Percentiles rank a stretch among this genome's conserved stretches.
Conservation (phyloP, 2,888 invertebrate species). For the Pantelozetes paolii region DNA sequence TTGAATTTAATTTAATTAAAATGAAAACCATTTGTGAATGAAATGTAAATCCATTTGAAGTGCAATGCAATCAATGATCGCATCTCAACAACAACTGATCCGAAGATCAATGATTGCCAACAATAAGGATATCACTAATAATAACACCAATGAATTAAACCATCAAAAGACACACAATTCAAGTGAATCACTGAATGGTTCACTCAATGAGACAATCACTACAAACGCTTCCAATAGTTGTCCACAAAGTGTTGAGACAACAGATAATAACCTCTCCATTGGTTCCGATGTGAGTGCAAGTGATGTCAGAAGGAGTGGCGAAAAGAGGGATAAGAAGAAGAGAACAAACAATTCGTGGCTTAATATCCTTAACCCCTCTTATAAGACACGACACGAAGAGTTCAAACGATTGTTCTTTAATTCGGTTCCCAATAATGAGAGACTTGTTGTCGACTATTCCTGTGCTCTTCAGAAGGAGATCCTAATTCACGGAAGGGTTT, state of each 20-base stretch:
- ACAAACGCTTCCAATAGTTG: background rate
- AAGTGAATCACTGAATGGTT: too few species aligned
- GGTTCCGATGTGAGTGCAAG: background rate
- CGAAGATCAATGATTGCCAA: too few species aligned
- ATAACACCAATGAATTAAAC: too few species aligned
- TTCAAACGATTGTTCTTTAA: conserved; percentile 74
- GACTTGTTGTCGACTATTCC: conserved; percentile 68
- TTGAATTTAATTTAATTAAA: too few species aligned
- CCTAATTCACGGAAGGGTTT: conserved; percentile 87
- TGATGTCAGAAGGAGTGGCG: conserved; percentile 1
- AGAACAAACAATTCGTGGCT: conserved; percentile 20
- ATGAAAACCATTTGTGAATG: too few species aligned
- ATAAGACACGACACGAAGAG: conserved; percentile 56
- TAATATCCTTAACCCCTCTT: conserved; percentile 24
- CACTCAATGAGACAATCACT: too few species aligned
- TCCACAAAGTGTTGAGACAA: background rate
- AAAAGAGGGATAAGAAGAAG: conserved; percentile 17
- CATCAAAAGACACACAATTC: too few species aligned
- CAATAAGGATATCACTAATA: too few species aligned
- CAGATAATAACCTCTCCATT: background rate
- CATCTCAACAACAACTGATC: conserved; percentile 26
- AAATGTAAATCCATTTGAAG: too few species aligned
- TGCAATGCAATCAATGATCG: conserved; percentile 32
- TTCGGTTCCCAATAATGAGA: conserved; percentile 34
- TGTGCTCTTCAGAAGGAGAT: conserved; percentile 96